A percentile compares a stretch with the other conserved stretches of the same genome.
Evolutionary conservation across 2,888 invertebrate species (phyloP).

Genomic region (Caenorhabditis zanzibari): DNA sequence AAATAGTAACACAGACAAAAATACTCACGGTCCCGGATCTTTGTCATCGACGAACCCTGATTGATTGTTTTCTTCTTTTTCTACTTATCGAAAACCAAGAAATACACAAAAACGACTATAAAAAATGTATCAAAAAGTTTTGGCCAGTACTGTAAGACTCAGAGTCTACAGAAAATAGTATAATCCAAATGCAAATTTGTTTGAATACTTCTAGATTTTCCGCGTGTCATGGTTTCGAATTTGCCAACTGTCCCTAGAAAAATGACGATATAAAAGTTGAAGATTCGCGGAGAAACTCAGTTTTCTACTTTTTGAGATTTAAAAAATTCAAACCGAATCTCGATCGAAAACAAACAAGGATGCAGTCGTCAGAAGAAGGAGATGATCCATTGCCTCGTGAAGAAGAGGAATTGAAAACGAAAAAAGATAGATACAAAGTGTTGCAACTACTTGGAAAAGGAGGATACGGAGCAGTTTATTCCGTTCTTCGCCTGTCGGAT

Average conservation of each 20-base stretch:
- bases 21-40: not conserved
- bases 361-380: conserved; percentile 49
- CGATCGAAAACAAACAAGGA: conserved; percentile 6
- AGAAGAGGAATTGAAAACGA: conserved; percentile 65
- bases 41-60: not conserved
- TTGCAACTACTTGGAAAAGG: conserved; percentile 74
- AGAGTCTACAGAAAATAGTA: too few species aligned
- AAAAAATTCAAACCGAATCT: not conserved
- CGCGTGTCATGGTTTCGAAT: too few species aligned
- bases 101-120: too few species aligned
- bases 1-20: not conserved
- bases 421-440: conserved; percentile 67
- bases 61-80: not conserved
- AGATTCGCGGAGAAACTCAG: too few species aligned
- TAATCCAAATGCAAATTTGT: too few species aligned
- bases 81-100: too few species aligned
- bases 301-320: not conserved
- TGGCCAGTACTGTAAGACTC: too few species aligned
- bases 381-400: conserved; percentile 67
- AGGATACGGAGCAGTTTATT: conserved; percentile 78
- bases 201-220: too few species aligned
- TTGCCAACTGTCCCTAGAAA: too few species aligned
- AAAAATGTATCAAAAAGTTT: too few species aligned
- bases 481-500: conserved; percentile 69
- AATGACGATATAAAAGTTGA: too few species aligned